Conservation (phyloP, 1,140 invertebrate species). For the Choristoneura fumiferana region DNA sequence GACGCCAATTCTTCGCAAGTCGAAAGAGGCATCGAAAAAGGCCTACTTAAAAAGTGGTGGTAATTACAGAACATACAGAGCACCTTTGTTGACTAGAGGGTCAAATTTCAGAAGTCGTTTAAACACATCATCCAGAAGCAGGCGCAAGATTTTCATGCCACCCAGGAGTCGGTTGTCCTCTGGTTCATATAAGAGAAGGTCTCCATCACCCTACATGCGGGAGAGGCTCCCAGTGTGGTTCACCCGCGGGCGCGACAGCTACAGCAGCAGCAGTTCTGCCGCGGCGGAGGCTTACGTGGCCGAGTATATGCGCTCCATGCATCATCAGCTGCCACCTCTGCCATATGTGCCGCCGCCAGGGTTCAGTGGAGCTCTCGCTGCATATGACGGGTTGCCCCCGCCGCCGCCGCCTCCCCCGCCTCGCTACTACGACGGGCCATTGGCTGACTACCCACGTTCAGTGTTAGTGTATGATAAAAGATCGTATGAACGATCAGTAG, state of each 20-base stretch:
- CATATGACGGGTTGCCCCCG: constrained; percentile 86
- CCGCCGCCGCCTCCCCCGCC: constrained; percentile 85
- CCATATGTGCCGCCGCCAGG: constrained; percentile 84
- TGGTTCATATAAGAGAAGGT: constrained; percentile 79
- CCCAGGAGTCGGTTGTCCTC: constrained; percentile 70
- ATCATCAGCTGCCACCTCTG: constrained; percentile 86
- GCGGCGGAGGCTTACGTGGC: constrained; percentile 87
- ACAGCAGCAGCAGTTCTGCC: constrained; percentile 79
- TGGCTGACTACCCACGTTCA: constrained; percentile 79
- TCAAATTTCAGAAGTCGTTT: constrained; percentile 65
- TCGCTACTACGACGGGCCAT: constrained; percentile 86
- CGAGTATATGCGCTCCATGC: constrained; percentile 90
- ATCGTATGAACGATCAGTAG: constrained; percentile 93
- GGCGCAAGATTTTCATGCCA: constrained; percentile 75
- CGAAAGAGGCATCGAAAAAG: constrained; percentile 89
- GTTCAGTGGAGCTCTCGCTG: constrained; percentile 76
- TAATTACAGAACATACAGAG: constrained; percentile 73
- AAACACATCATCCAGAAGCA: constrained; percentile 62
- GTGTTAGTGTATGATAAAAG: constrained; percentile 84
- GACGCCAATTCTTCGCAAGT: constrained; percentile 92
- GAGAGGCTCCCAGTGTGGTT: constrained; percentile 72
- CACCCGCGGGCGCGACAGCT: constrained; percentile 69
- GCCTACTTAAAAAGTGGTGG: constrained; percentile 78
- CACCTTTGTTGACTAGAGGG: constrained; percentile 63
- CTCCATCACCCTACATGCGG: constrained; percentile 76